Conservation (phyloP, 2,113 vertebrate genomes). For the Apistogramma diplotaenia region DNA sequence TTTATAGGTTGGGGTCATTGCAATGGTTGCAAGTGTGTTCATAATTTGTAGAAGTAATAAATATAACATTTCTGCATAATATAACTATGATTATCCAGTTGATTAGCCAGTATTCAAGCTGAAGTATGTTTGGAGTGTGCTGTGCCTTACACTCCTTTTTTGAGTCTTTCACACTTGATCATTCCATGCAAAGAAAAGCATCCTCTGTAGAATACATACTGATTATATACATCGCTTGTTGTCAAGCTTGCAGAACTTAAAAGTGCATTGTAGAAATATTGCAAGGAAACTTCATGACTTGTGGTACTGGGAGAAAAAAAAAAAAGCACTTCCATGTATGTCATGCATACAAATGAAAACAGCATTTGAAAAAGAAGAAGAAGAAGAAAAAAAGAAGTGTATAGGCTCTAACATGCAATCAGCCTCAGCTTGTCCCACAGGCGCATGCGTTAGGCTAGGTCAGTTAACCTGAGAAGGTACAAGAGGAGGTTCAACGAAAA, state of each 20-base stretch:
- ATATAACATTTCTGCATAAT: slow-evolving; percentile 36
- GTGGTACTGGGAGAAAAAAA: slow-evolving; percentile 26
- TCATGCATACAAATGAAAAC: slow-evolving; percentile 70
- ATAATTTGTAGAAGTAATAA: slow-evolving; percentile 22
- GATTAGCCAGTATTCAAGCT: slow-evolving; percentile 18
- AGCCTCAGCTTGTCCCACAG: slow-evolving; percentile 51
- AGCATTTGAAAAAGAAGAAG: slow-evolving; percentile 38
- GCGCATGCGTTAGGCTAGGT: slow-evolving; percentile 68
- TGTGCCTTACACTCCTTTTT: not conserved
- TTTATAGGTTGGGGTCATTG: slow-evolving; percentile 30
- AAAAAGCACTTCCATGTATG: slow-evolving; percentile 46
- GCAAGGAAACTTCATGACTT: slow-evolving; percentile 55
- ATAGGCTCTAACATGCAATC: slow-evolving; percentile 69
- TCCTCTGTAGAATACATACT: slow-evolving; percentile 45
- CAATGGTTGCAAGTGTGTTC: slow-evolving; percentile 20
- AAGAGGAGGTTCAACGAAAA: slow-evolving; percentile 63
- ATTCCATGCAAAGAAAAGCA: slow-evolving; percentile 38
- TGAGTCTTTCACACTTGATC: not conserved
- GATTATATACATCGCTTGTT: slow-evolving; percentile 49
- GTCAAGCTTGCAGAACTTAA: slow-evolving; percentile 46
- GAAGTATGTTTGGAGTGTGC: not conserved
- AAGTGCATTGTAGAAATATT: slow-evolving; percentile 71
- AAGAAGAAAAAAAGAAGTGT: slow-evolving; percentile 30
- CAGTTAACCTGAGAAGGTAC: slow-evolving; percentile 78
- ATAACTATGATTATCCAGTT: slow-evolving; percentile 12